These are phyloP conservation scores for Bostrychus sinensis DNA, from an alignment of 2,113 vertebrate species.

Conservation along the genomic window DNA sequence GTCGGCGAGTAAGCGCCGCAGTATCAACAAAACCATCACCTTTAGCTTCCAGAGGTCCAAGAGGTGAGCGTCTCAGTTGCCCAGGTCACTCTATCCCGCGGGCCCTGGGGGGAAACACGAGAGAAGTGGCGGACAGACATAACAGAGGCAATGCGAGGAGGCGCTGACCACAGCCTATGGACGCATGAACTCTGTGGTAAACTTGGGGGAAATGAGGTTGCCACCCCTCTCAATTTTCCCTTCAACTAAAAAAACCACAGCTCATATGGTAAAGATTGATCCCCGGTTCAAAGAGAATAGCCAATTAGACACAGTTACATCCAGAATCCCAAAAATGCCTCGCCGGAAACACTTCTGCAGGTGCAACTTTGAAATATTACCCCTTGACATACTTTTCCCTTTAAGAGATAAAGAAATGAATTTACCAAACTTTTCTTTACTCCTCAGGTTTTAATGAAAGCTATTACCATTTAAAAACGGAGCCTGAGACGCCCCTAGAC, in stretches of 20 bases:
- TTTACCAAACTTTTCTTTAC: slow-evolving; percentile 28
- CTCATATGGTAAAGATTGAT: slow-evolving; percentile 74
- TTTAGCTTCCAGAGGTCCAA: slow-evolving; percentile 56
- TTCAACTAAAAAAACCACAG: slow-evolving; percentile 60
- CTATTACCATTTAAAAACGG: slow-evolving; percentile 42
- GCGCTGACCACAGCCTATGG: slow-evolving; percentile 68
- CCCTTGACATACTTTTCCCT: slow-evolving; percentile 4
- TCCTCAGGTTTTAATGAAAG: slow-evolving; percentile 44
- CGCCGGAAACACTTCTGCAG: slow-evolving; percentile 68
- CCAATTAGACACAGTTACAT: slow-evolving; percentile 73
- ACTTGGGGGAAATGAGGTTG: slow-evolving; percentile 76
- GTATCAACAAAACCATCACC: slow-evolving; percentile 56
- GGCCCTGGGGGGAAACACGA: slow-evolving; percentile 23
- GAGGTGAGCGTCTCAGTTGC: slow-evolving; percentile 56
- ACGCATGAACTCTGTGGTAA: slow-evolving; percentile 74
- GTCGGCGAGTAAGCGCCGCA: slow-evolving; percentile 64
- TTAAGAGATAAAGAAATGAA: slow-evolving; percentile 31
- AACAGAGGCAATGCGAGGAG: slow-evolving; percentile 44
- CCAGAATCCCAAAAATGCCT: slow-evolving; percentile 48
- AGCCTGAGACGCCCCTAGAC: slow-evolving; percentile 47
- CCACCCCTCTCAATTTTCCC: slow-evolving; percentile 68
- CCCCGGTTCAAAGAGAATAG: slow-evolving; percentile 70
- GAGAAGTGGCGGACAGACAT: slow-evolving; percentile 44
- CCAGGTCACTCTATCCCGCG: slow-evolving; percentile 51
- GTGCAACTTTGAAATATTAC: slow-evolving; percentile 53